A percentile compares a stretch with the other conserved stretches of the same genome.
Conservation (phyloP, 2,113 vertebrate genomes). For the Rattus rattus region DNA sequence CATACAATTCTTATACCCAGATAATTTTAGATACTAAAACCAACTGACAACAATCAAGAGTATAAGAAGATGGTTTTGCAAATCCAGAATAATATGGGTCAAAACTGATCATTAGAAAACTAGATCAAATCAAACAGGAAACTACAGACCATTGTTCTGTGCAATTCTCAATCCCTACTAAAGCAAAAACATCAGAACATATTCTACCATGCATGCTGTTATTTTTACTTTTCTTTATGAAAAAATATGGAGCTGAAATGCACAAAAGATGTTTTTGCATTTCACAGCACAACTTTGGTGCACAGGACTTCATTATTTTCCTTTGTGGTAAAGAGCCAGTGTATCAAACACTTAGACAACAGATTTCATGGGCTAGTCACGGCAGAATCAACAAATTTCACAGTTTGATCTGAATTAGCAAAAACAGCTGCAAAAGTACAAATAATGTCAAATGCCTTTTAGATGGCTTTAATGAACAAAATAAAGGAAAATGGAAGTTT, state of each 20-base stretch:
- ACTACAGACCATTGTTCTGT: neutral
- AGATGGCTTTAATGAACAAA: slow-evolving; percentile 67
- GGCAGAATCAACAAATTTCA: slow-evolving; percentile 82
- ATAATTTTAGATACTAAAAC: neutral
- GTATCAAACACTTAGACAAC: slow-evolving; percentile 73
- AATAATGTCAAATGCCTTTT: slow-evolving; percentile 59
- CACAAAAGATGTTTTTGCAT: slow-evolving; percentile 62
- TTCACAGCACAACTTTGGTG: slow-evolving; percentile 64
- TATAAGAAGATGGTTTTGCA: neutral
- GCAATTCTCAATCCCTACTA: neutral
- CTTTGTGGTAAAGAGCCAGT: slow-evolving; percentile 53
- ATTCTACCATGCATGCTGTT: neutral
- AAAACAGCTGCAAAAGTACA: slow-evolving; percentile 77
- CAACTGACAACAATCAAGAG: neutral
- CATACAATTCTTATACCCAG: neutral
- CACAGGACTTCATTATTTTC: slow-evolving; percentile 38
- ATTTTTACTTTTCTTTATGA: slow-evolving; percentile 38
- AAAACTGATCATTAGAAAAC: neutral
- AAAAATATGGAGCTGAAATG: slow-evolving; percentile 51
- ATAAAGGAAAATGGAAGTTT: slow-evolving; percentile 64
- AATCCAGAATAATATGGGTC: neutral
- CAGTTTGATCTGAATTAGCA: slow-evolving; percentile 78
- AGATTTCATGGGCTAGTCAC: slow-evolving; percentile 82
- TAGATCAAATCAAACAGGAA: neutral
- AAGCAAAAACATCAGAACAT: neutral